Evolutionary conservation across 2,113 vertebrate genomes (phyloP).

Genomic region (Oryctolagus cuniculus): DNA sequence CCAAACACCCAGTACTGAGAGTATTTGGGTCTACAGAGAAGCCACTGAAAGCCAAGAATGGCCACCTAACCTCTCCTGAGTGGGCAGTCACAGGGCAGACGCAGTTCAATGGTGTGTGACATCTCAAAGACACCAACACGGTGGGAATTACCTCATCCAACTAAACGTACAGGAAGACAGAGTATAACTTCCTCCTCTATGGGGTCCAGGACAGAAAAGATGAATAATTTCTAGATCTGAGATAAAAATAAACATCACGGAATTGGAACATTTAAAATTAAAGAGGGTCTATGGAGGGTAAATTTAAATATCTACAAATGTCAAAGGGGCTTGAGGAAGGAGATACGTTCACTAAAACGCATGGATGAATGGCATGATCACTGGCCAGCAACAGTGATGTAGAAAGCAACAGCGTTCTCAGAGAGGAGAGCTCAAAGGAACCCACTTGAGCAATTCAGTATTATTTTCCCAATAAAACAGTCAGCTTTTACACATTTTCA

Average conservation of each 20-base stretch:
- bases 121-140: not conserved
- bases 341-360: not conserved
- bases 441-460: not conserved
- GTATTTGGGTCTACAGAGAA: conserved; percentile 1
- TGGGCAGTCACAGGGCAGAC: not conserved
- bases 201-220: not conserved
- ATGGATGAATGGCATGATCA: not conserved
- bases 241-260: not conserved
- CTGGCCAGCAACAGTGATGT: not conserved
- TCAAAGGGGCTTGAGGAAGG: not conserved
- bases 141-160: not conserved
- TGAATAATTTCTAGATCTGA: not conserved
- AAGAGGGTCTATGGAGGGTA: not conserved
- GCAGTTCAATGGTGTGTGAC: not conserved
- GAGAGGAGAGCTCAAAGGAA: not conserved
- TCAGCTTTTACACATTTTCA: not conserved
- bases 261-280: conserved; percentile 22
- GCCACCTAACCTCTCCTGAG: not conserved
- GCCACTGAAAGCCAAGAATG: not conserved
- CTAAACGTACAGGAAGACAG: conserved; percentile 1
- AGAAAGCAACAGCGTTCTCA: not conserved
- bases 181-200: conserved; percentile 1
- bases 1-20: not conserved
- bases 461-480: conserved; percentile 10
- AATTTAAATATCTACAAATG: not conserved